Base-by-base conservation (phyloP, 2,888 invertebrate species). In the Molorchus minor region DNA sequence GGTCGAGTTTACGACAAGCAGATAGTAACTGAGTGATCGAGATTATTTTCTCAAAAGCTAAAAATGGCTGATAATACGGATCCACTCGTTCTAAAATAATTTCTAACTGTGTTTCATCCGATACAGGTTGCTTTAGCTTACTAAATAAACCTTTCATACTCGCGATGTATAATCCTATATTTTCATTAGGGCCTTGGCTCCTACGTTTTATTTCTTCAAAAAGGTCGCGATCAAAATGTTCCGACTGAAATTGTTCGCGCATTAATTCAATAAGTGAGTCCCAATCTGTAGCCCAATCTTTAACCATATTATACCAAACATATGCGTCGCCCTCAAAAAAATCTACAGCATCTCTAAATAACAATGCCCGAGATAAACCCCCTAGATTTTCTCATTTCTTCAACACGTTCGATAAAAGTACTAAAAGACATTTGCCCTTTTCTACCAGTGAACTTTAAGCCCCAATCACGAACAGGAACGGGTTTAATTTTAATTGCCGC, bases 1-100 rank as follows among this genome's bases (percentile, higher is more conserved):
- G 15, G 21, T 67, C 64, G 35, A 64, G 53, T 41, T 51, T 29
- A 15, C 52, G n/a, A 36, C 63, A 36, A 7, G 15, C 12, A 15
- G 12, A 7, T 15, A 36, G 15, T 15, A 36, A 15, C 36, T 36
- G 36, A 3, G 36, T 36, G 13, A 36, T 15, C 7, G 36, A 36
- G 7, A 15, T 12, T 36, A 36, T 36, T 15, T 36, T 2, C 15
- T 36, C 13, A 15, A 36, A 36, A 12, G 36, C 36, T 7, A 36
- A 7, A 7, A 36, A 36, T 15, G 36, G 36, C 13, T 36, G 36
- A 13, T 36, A 36, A 36, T 36, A 36, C 2, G 36, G 36, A 36
- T 36, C 36, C 15, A 36, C 15, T 7, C 36, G 10, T 15, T 36
- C 36, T 13, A 13, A 36, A 12, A 36, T 36, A 36, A 36, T 36